Base-by-base conservation (phyloP, 2,888 invertebrate species). In the Stenodera caucasica region DNA sequence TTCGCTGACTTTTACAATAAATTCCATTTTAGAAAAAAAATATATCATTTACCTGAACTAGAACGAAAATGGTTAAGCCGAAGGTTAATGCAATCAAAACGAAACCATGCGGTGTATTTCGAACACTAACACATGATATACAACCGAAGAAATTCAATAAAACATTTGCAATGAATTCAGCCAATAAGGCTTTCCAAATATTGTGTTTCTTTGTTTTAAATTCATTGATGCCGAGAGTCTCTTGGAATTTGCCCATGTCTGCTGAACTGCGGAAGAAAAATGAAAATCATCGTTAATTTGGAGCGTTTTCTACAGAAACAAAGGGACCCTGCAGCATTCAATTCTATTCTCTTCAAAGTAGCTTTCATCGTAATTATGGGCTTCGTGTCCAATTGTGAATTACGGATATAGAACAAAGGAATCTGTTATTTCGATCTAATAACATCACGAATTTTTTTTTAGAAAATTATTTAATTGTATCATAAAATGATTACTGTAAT, bases 71-170 rank as follows among this genome's bases (percentile, higher is more conserved):
- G n/a, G 88, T 84, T 50, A 96, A 84, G 49, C 96, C 96, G 78
- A 96, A 96, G 21, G 92, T 86, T 40, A 96, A 82, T 0, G 94
- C 87, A 69, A 95, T 91, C 71, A 91, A 88, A 8, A 90, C 85
- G 55, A 87, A 82, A 70, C 83, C 80, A 2, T 78, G 79, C 49
- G 65, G 61, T 5, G 53, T 58, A n/a, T 53, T 66, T 14, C 83
- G 81, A 57, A 87, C 81, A 72, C 85, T 84, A 58, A 89, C 82
- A 71, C 88, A 88, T 9, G 94, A 86, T 5, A 93, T 94, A 78
- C 95, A 95, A 3, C 94, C 96, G 72, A 96, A 91, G 79, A 96
- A 88, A 76, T 95, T 95, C 71, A 97, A 83, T 54, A 96, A 83
- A 65, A 94, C 81, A 65, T 91, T 95, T 30, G 95, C 96, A 9